These are phyloP conservation scores for Xiphydria camelus DNA, from an alignment of 2,888 invertebrate genomes.

Conservation along the genomic window DNA sequence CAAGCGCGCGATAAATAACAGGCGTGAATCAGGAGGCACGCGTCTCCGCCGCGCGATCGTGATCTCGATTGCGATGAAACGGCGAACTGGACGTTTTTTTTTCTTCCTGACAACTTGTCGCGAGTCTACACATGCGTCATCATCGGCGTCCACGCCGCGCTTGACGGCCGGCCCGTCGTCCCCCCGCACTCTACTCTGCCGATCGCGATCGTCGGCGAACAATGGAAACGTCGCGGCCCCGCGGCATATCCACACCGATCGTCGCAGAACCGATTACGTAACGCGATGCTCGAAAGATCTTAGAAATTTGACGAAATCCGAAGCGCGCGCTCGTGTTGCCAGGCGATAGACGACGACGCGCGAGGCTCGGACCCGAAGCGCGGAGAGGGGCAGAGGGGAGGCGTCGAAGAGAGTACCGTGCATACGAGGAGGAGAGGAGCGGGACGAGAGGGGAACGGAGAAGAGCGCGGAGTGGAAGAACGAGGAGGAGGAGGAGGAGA, in stretches of 20 bases:
- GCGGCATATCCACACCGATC: not conserved
- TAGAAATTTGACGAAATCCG: constrained; percentile 3
- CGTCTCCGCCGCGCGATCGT: too few relatives aligned
- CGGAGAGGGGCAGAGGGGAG: not conserved
- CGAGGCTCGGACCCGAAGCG: not conserved
- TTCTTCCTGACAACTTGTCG: not conserved
- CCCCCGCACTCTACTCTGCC: constrained; percentile 5
- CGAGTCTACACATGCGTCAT: constrained; percentile 11
- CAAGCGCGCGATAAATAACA: too few relatives aligned
- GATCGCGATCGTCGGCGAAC: constrained; percentile 4
- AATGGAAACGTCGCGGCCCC: constrained; percentile 12
- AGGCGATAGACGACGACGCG: not conserved
- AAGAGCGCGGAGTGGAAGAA: not conserved
- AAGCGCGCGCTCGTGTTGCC: constrained; percentile 3
- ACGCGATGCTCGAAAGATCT: not conserved
- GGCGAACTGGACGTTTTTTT: not conserved
- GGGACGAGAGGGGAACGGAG: not conserved
- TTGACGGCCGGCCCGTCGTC: not conserved
- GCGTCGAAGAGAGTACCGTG: too few relatives aligned
- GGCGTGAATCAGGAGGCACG: too few relatives aligned
- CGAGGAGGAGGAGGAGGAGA: not conserved
- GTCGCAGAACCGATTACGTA: too few relatives aligned
- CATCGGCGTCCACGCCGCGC: not conserved
- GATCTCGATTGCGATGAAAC: too few relatives aligned
- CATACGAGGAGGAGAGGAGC: not conserved